These are phyloP conservation scores for Stegodyphus dumicola DNA, from an alignment of 1,140 invertebrate species.

Conservation along the genomic window DNA sequence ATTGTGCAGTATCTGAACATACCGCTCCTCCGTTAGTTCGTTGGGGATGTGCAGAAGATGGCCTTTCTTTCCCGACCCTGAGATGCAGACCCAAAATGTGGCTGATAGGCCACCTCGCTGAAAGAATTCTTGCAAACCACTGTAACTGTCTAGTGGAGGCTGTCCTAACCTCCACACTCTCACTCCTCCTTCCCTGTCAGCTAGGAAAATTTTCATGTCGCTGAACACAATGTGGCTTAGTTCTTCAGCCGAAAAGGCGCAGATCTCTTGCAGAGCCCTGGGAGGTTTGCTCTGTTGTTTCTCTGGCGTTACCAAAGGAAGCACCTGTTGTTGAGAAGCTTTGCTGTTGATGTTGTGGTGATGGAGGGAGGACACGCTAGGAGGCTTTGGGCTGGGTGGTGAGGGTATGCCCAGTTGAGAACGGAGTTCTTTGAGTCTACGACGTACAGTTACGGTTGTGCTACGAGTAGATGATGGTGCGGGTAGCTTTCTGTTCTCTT, in stretches of 20 bases:
- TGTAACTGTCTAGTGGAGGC: constrained; percentile 34
- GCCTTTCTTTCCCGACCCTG: constrained; percentile 34
- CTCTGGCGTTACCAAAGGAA: not conserved
- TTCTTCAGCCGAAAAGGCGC: constrained; percentile 20
- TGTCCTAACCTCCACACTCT: constrained; percentile 46
- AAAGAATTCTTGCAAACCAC: constrained; percentile 37
- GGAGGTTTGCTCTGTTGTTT: constrained; percentile 12
- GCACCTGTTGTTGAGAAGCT: not conserved
- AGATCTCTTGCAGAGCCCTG: constrained; percentile 18
- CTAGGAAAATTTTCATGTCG: constrained; percentile 50
- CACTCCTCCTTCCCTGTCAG: constrained; percentile 21
- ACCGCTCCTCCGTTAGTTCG: constrained; percentile 55
- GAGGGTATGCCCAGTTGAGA: constrained; percentile 44
- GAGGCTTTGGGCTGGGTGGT: constrained; percentile 43
- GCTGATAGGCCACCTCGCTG: constrained; percentile 26
- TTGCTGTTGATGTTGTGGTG: not conserved
- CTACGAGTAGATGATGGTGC: constrained; percentile 7
- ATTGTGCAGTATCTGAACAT: constrained; percentile 56
- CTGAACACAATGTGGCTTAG: constrained; percentile 32
- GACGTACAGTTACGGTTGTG: constrained; percentile 41
- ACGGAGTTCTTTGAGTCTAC: constrained; percentile 45
- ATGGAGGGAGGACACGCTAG: too few species aligned
- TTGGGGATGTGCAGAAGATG: constrained; percentile 51
- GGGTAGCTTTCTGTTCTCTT: constrained; percentile 8
- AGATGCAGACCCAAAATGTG: constrained; percentile 54